phyloP scores from a whole-genome alignment of 2,888 invertebrate genomes.

The Acanthococcus lagerstroemiae region DNA sequence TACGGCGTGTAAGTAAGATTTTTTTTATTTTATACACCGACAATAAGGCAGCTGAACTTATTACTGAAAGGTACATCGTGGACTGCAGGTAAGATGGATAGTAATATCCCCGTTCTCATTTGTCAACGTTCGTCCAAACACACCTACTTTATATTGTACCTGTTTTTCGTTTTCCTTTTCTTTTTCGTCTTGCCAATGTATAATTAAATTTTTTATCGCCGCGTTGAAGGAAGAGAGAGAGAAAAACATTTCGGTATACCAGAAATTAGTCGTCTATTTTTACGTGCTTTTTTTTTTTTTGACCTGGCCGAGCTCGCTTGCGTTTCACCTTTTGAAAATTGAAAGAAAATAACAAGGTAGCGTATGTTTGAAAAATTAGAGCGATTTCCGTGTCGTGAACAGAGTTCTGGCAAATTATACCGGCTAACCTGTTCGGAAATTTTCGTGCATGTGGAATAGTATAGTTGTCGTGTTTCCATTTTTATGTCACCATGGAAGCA shows the following conservation, averaged over 20 bases:
- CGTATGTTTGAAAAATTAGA: not conserved
- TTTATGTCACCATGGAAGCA: no score
- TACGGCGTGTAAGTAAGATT: constrained; percentile 22
- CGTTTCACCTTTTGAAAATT: not conserved
- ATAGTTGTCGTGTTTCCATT: no score
- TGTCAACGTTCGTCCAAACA: constrained; percentile 27
- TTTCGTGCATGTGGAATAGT: no score
- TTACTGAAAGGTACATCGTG: constrained; percentile 1
- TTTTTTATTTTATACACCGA: constrained; percentile 26
- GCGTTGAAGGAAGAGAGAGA: no score
- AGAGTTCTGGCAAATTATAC: no score
- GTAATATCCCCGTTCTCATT: constrained; percentile 20
- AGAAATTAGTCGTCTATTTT: not conserved
- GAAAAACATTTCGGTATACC: no score
- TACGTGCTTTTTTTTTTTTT: not conserved
- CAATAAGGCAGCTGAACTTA: constrained; percentile 28
- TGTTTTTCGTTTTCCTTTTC: not conserved
- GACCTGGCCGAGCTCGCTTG: not conserved
- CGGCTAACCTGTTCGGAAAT: no score
- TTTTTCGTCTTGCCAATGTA: not conserved
- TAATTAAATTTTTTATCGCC: constrained; percentile 23
- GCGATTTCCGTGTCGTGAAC: not conserved
- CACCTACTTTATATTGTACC: constrained; percentile 24
- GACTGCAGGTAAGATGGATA: constrained; percentile 16
- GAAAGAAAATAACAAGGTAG: not conserved